These are phyloP conservation scores for Martes martes DNA, from an alignment of 2,113 vertebrate genomes.

Conservation along the genomic window DNA sequence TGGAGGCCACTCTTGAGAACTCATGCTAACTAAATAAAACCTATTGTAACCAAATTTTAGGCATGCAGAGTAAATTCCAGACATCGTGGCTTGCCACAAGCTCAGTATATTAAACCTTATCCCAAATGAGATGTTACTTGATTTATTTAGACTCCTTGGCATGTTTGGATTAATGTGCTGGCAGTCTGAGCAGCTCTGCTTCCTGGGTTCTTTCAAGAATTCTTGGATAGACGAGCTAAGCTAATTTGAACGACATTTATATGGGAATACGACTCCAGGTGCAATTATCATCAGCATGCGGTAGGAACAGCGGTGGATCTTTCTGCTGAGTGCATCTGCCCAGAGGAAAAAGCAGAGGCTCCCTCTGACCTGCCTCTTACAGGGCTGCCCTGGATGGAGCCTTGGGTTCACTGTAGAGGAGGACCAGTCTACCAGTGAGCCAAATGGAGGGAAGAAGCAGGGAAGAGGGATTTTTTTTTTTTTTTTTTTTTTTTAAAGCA, in stretches of 20 bases:
- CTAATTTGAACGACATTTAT: conserved; percentile 39
- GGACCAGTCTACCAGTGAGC: not conserved
- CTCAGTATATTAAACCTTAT: conserved; percentile 38
- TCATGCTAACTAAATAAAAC: conserved; percentile 24
- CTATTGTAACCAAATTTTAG: conserved; percentile 27
- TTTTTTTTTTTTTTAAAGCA: not conserved
- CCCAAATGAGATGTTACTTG: conserved; percentile 48
- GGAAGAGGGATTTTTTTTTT: not conserved
- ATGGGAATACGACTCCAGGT: conserved; percentile 16
- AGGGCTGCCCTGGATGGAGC: not conserved
- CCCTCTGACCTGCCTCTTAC: not conserved
- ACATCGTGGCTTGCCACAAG: conserved; percentile 25
- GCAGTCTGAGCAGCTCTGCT: conserved; percentile 17
- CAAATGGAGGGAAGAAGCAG: not conserved
- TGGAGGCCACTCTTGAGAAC: not conserved
- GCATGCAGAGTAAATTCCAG: conserved; percentile 50
- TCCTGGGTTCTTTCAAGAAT: conserved; percentile 27
- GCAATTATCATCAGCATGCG: conserved; percentile 11
- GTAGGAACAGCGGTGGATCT: not conserved
- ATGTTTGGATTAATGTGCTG: conserved; percentile 47
- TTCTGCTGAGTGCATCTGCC: not conserved
- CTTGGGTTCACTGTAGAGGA: not conserved
- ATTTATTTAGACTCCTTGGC: conserved; percentile 59
- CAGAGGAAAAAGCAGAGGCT: not conserved
- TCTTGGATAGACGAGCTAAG: conserved; percentile 26